These are phyloP conservation scores for Cladopsammia gracilis DNA, from an alignment of 64 coral and sea anemone genomes.

Conservation along the genomic window DNA sequence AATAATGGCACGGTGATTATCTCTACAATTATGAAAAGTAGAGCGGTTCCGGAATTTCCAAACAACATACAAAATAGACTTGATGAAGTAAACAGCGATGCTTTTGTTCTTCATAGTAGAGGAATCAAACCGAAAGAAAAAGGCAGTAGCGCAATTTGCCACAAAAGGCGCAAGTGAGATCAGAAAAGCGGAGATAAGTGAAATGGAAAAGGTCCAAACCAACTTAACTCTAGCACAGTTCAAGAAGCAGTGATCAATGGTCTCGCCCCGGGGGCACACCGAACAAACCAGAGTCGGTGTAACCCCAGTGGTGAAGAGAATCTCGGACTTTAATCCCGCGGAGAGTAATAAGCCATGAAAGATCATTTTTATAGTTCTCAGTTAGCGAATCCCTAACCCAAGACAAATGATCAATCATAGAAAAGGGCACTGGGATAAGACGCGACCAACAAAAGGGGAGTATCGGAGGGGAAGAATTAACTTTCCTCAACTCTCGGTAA, in stretches of 20 bases:
- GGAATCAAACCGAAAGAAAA: background rate
- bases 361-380: conserved; percentile 13
- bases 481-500: background rate
- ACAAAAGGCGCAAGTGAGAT: background rate
- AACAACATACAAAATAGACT: background rate
- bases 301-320: background rate
- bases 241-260: background rate
- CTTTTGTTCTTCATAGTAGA: rapidly evolving
- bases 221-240: background rate
- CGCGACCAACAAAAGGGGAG: background rate
- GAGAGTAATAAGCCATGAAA: background rate
- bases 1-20: background rate
- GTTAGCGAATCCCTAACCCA: background rate
- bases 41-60: background rate
- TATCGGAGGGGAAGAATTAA: background rate
- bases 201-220: background rate
- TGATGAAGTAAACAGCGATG: background rate
- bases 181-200: background rate
- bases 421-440: background rate
- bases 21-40: background rate
- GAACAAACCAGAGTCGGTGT: background rate
- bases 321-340: background rate
- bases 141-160: background rate
- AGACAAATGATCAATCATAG: background rate
- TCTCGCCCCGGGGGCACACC: background rate